phyloP scores from a whole-genome alignment of 2,888 invertebrate species.

The Hemistola chrysoprasaria region DNA sequence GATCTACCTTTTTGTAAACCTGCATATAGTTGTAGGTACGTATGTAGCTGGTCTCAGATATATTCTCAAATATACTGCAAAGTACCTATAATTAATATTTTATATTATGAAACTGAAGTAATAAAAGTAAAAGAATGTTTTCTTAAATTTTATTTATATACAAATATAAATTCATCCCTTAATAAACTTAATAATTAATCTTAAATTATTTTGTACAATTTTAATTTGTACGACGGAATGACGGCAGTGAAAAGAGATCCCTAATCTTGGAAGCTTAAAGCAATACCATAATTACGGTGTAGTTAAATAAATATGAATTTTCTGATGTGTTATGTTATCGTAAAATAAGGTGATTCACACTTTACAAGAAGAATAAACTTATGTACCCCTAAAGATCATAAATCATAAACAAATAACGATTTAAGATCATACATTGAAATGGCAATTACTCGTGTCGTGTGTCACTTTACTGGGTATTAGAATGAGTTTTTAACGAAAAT shows the following conservation, averaged over 20 bases:
- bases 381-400: too few relatives aligned
- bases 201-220: conserved; percentile 67
- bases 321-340: not conserved
- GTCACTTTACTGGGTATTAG: not conserved
- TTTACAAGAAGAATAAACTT: too few relatives aligned
- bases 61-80: too few relatives aligned
- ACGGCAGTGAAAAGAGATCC: conserved; percentile 62
- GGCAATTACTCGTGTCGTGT: too few relatives aligned
- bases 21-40: too few relatives aligned
- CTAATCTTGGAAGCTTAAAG: conserved; percentile 39
- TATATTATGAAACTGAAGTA: not conserved
- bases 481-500: conserved; percentile 8
- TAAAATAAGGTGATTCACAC: too few relatives aligned
- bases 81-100: too few relatives aligned
- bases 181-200: conserved; percentile 66
- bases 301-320: conserved; percentile 24
- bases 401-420: too few relatives aligned
- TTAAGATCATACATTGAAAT: too few relatives aligned
- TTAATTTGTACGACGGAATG: conserved; percentile 55
- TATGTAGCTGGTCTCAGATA: too few relatives aligned
- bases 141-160: conserved; percentile 68
- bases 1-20: too few relatives aligned
- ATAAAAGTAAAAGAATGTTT: conserved; percentile 31
- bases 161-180: conserved; percentile 73
- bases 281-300: conserved; percentile 13